Evolutionary conservation across 2,113 vertebrate genomes (phyloP).

Genomic region (Axis porcinus): DNA sequence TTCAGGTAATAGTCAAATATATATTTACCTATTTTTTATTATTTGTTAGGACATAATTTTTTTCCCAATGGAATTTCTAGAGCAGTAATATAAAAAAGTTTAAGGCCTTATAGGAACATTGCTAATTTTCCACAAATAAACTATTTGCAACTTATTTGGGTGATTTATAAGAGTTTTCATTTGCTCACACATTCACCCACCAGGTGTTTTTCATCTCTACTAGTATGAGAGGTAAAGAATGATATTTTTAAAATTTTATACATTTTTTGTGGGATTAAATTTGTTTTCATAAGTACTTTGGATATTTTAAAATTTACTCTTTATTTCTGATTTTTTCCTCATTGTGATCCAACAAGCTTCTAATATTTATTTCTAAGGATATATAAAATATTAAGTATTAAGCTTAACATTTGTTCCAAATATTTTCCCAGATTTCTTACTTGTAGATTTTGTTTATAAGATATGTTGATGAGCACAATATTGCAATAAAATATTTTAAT

Average conservation of each 20-base stretch:
- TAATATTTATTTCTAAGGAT: neutral
- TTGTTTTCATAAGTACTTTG: neutral
- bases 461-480: neutral
- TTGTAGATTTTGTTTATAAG: neutral
- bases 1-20: neutral
- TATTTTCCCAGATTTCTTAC: neutral
- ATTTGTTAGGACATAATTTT: neutral
- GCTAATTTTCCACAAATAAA: neutral
- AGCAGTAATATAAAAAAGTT: neutral
- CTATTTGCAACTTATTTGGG: neutral
- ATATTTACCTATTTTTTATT: neutral
- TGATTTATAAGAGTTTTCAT: neutral
- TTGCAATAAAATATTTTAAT: neutral
- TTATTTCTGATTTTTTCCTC: neutral
- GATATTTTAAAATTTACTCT: neutral
- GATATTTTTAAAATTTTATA: neutral
- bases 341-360: neutral
- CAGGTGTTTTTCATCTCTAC: neutral
- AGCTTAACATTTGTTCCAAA: neutral
- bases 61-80: neutral
- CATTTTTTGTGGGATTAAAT: neutral
- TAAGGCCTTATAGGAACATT: neutral
- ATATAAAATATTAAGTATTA: neutral
- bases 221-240: neutral
- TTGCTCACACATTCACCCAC: neutral